phyloP scores from a whole-genome alignment of 30 jellyfish, hydroid and myxozoan species.

The Hydra vulgaris region DNA sequence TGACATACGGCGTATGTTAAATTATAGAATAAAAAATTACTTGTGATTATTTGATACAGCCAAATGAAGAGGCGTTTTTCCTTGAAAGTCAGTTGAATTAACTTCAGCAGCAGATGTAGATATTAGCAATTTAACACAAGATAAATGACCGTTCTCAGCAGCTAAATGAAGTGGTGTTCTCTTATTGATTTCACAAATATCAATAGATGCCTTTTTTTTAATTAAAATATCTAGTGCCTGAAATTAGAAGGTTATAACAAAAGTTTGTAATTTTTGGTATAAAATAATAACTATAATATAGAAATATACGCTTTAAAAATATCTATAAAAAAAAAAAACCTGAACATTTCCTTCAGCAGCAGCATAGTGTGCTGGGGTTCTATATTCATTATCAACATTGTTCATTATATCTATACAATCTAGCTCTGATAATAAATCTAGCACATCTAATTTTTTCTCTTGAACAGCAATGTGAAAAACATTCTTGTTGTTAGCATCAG shows the following conservation, averaged over 20 bases:
- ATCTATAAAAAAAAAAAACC: neutral
- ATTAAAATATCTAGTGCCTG: constrained; percentile 59
- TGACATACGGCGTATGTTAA: no score
- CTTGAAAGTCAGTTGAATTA: constrained; percentile 74
- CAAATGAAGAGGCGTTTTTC: constrained; percentile 80
- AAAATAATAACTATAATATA: neutral
- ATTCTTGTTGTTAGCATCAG: constrained; percentile 48
- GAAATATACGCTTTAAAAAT: neutral
- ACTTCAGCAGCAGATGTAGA: constrained; percentile 45
- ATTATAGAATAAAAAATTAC: constrained; percentile 28
- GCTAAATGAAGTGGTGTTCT: constrained; percentile 86
- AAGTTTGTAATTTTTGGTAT: neutral
- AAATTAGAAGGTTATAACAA: no score
- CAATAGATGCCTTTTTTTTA: constrained; percentile 60
- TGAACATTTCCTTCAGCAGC: constrained; percentile 25
- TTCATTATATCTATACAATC: constrained; percentile 61
- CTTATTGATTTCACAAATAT: constrained; percentile 62
- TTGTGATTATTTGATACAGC: constrained; percentile 74
- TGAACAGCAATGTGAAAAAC: constrained; percentile 83
- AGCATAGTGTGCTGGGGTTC: constrained; percentile 81
- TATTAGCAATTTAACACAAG: constrained; percentile 46
- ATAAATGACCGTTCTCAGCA: constrained; percentile 68
- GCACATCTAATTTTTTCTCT: constrained; percentile 35
- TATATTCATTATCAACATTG: constrained; percentile 72
- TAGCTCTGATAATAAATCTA: constrained; percentile 34